Evolutionary conservation across 2,113 vertebrate species (phyloP).

Genomic region (Carollia perspicillata): DNA sequence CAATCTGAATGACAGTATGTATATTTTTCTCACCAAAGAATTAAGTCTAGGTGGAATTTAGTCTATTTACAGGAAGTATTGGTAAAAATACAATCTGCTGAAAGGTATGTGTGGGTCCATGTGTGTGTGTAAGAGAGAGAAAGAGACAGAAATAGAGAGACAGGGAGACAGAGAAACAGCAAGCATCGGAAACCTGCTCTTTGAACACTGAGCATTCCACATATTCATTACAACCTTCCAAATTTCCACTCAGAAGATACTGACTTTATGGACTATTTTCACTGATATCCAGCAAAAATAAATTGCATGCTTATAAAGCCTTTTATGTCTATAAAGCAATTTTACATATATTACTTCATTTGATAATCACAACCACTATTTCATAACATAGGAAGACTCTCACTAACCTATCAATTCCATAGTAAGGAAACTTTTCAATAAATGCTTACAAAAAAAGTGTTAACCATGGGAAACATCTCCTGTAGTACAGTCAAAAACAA

Average conservation of each 20-base stretch:
- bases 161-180: not conserved
- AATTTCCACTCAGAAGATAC: not conserved
- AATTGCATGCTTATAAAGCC: not conserved
- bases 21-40: not conserved
- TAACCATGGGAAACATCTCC: not conserved
- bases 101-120: not conserved
- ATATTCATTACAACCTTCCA: not conserved
- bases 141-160: not conserved
- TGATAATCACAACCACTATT: not conserved
- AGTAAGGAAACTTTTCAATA: not conserved
- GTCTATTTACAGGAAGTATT: not conserved
- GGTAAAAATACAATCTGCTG: not conserved
- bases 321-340: not conserved
- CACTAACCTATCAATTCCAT: not conserved
- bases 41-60: not conserved
- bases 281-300: conserved; percentile 5
- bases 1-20: not conserved
- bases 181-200: not conserved
- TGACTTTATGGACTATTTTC: not conserved
- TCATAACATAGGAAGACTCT: not conserved
- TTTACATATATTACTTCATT: not conserved
- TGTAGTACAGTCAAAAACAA: not conserved
- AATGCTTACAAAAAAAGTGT: not conserved
- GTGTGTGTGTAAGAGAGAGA: not conserved
- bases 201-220: not conserved